Percentiles rank a stretch among this genome's conserved stretches.
phyloP scores from a whole-genome alignment of 2,113 vertebrate species.

The Silurus meridionalis region DNA sequence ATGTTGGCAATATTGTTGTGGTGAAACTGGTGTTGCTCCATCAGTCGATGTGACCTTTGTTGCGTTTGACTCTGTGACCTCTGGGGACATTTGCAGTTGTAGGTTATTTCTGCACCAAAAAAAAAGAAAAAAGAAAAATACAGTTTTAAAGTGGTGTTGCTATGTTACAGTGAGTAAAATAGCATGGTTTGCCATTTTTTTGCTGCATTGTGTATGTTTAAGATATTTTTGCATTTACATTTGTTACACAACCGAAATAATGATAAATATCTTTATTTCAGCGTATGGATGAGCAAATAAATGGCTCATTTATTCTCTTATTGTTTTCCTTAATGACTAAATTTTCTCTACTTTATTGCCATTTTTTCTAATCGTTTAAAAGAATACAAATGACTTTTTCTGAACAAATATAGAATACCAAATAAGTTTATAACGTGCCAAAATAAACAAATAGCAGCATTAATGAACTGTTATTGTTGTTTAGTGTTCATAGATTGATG shows the following conservation, averaged over 20 bases:
- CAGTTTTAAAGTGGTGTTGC: neutral
- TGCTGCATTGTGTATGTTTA: neutral
- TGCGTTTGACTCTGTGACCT: neutral
- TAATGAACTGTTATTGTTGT: neutral
- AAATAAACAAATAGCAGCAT: neutral
- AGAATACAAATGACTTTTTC: neutral
- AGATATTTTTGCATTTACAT: neutral
- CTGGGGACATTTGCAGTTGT: neutral
- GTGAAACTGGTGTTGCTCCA: neutral
- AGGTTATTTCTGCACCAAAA: neutral
- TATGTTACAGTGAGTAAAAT: neutral
- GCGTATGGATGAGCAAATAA: neutral
- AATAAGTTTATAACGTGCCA: neutral
- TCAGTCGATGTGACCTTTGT: conserved; percentile 7
- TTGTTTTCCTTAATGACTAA: neutral
- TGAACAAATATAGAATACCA: neutral
- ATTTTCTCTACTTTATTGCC: neutral
- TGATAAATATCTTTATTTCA: neutral
- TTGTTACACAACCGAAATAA: neutral
- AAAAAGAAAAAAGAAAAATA: neutral
- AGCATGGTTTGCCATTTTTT: neutral
- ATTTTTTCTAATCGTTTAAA: neutral
- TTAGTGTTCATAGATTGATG: neutral
- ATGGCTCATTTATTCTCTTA: neutral
- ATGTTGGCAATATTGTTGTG: neutral